Evolutionary conservation across 1,140 invertebrate genomes (phyloP).

Genomic region (Lepidurus arcticus): DNA sequence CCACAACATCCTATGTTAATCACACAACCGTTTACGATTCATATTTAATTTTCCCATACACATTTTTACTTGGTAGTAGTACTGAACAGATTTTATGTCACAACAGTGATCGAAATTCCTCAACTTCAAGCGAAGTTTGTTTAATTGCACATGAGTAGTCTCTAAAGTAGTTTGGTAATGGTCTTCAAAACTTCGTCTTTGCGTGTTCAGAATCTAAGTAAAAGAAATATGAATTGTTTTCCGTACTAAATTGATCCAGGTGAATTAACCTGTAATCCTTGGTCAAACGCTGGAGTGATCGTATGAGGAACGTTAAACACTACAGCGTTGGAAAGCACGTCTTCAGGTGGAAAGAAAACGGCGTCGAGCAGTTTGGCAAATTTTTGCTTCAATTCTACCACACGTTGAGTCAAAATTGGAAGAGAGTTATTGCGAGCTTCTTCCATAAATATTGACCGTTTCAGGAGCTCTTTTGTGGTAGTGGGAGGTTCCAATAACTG

Average conservation of each 20-base stretch:
- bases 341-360: constrained; percentile 16
- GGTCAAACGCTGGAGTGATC: constrained; percentile 29
- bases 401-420: neutral
- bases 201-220: constrained; percentile 23
- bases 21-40: neutral
- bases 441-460: constrained; percentile 24
- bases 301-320: constrained; percentile 28
- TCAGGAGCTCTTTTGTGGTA: constrained; percentile 27
- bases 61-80: constrained; percentile 43
- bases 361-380: constrained; percentile 24
- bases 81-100: constrained; percentile 48
- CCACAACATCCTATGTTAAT: constrained; percentile 55
- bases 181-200: constrained; percentile 30
- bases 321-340: constrained; percentile 8
- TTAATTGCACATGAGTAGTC: constrained; percentile 30
- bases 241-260: neutral
- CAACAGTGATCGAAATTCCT: constrained; percentile 41
- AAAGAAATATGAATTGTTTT: neutral
- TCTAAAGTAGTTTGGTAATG: constrained; percentile 27
- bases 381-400: constrained; percentile 19
- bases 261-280: constrained; percentile 20
- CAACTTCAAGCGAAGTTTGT: constrained; percentile 26
- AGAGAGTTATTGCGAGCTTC: constrained; percentile 29
- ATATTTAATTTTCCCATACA: neutral
- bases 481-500: constrained; percentile 27